A percentile compares a stretch with the other conserved stretches of the same genome.
Evolutionary conservation across 2,888 invertebrate species (phyloP).

Genomic region (Eristalis tenax): DNA sequence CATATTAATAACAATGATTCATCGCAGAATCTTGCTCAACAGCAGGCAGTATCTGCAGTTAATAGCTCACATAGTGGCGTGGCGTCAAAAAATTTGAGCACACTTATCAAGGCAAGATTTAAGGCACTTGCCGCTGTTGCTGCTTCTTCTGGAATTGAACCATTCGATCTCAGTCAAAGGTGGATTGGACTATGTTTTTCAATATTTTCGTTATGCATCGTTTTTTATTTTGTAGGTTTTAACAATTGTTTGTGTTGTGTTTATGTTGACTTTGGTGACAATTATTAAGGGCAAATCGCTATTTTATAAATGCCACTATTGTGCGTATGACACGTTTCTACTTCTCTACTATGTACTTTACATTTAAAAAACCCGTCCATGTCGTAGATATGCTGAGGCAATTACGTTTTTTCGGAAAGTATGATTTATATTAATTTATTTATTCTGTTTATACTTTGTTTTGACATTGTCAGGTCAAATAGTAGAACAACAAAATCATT

Average conservation of each 20-base stretch:
- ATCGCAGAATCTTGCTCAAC: slow-evolving; percentile 48
- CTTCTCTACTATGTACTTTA: no score
- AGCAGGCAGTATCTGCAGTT: slow-evolving; percentile 38
- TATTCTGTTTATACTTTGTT: no score
- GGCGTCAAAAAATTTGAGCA: slow-evolving; percentile 67
- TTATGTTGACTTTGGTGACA: background rate
- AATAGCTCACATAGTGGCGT: slow-evolving; percentile 47
- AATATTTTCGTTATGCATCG: background rate
- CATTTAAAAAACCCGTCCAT: no score
- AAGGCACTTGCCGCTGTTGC: slow-evolving; percentile 73
- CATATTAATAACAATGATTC: slow-evolving; percentile 42
- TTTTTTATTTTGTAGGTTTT: background rate
- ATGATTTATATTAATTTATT: no score
- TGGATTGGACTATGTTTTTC: slow-evolving; percentile 39
- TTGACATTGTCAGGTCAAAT: no score
- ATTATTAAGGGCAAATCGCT: no score
- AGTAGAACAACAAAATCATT: no score
- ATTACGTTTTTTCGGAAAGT: no score
- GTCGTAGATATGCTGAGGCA: no score
- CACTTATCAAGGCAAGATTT: slow-evolving; percentile 73
- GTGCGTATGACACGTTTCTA: no score
- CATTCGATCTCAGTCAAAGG: slow-evolving; percentile 74
- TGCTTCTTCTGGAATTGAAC: slow-evolving; percentile 72
- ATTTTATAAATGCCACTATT: no score
- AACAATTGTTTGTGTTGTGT: background rate